Base-by-base conservation (phyloP, 2,797 vertebrate genomes). In the Thaleichthys pacificus region DNA sequence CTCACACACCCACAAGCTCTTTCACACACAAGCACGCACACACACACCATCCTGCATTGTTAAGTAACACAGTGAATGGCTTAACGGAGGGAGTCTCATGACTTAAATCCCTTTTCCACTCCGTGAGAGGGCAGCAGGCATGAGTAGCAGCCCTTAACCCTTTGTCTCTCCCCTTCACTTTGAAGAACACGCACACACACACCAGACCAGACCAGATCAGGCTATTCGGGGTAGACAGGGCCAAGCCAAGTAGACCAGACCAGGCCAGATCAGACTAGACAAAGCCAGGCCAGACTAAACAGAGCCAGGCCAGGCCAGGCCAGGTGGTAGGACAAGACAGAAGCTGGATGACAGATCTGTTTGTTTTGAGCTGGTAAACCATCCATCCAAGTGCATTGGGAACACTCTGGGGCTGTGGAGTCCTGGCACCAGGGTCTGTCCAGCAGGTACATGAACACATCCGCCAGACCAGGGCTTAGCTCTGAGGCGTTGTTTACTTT, bases 61-160 rank as follows among this genome's bases (percentile, higher is more conserved):
- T 91, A 88, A 74, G 77, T 86, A 92, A 91, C 70, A 69, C 65
- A 42, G 64, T 57, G 67, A 76, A 57, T 5, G 66, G 79, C 84
- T 87, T 81, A 86, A 82, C 74, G 60, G 4, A 75, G 64, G 78
- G 19, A 60, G 73, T 87, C 80, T 78, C 82, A 83, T 90, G 87
- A 91, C 84, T 83, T 73, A 84, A 91, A 91, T 87, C 87, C 82
- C 72, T 80, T 88, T 82, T 88, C 86, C 79, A 91, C 78, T 82
- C 85, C 83, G 74, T 84, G 75, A 83, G 80, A 84, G 74, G 72
- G 82, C 60, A 22, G 51, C 42, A 56, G 73, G 76, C 71, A 84
- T 89, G 79, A 85, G 70, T 64, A 51, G 74, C 73, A 77, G 72
- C 76, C 64, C 22, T 69, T 78, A 82, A 87, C 78, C 71, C 75